Evolutionary conservation across 2,888 invertebrate species (phyloP).

Genomic region (Marasmarcha lunaedactyla): DNA sequence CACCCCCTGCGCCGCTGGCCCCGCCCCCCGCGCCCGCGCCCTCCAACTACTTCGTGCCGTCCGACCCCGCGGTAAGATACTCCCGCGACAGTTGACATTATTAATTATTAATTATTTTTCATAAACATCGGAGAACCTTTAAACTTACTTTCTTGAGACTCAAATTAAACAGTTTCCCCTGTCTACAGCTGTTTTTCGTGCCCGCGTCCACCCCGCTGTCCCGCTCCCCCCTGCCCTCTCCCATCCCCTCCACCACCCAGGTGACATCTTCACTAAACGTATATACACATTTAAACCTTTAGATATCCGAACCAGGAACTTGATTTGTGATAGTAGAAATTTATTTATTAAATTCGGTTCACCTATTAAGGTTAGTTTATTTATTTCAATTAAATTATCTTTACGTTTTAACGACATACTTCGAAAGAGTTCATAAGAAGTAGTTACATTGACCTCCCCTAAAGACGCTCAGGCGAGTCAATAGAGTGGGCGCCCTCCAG

Average conservation of each 20-base stretch:
- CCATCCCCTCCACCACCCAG: neutral
- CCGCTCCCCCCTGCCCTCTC: conserved; percentile 8
- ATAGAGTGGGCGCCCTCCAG: too few species aligned
- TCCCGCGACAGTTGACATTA: neutral
- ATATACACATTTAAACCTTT: neutral
- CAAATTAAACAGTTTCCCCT: too few species aligned
- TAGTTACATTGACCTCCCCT: too few species aligned
- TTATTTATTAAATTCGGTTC: too few species aligned
- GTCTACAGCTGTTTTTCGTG: conserved; percentile 3
- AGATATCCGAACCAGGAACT: neutral
- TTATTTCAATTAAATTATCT: too few species aligned
- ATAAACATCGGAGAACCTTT: conserved; percentile 17
- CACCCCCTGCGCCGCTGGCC: conserved; percentile 28
- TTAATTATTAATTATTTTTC: too few species aligned
- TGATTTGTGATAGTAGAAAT: neutral
- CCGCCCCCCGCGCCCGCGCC: conserved; percentile 30
- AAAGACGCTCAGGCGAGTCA: too few species aligned
- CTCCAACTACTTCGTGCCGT: conserved; percentile 63
- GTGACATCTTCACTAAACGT: neutral
- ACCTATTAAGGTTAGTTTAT: too few species aligned
- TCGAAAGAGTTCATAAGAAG: too few species aligned
- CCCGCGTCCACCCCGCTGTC: conserved; percentile 12
- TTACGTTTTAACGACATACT: too few species aligned
- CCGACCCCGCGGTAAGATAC: conserved; percentile 5
- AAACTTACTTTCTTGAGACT: too few species aligned